Base-by-base conservation (phyloP, 1,140 invertebrate genomes). In the Atta colombica region DNA sequence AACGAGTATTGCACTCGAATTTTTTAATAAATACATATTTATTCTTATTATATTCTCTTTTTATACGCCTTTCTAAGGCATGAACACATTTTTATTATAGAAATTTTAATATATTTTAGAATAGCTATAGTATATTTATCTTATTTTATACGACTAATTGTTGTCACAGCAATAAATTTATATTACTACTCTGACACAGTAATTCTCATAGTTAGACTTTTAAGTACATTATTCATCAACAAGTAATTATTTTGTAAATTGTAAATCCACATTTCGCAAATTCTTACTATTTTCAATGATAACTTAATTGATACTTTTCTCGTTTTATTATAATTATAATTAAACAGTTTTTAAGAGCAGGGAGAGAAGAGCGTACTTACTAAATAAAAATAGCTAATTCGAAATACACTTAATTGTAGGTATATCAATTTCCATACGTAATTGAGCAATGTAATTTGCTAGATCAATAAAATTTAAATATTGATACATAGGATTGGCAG, bases 1-100 rank as follows among this genome's bases (percentile, higher is more conserved):
- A 84, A 31, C n/a, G 18, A 45, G 35, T 61, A 74, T 75, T 84
- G 39, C 80, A 84, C 69, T 75, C 28, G 10, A 49, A 72, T 66
- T 77, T 72, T 51, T 49, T 53, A 72, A 82, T 39, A 68, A 72
- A 61, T 81, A 68, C 65, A 68, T 53, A 3, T 68, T 68, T 35
- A 35, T 58, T 81, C 28, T 61, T 84, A 7, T 61, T 74, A 82
- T 60, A 82, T 51, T 60, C 14, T 49, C 60, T 74, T 72, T 31
- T 49, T 61, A 78, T 7, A 25, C 4, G 55, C 55, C 39, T 25
- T 35, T 75, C 14, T 51, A 35, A 61, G 80, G 55, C 69, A 61
- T 84, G 69, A 84, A 84, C 80, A 84, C 80, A 84, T 75, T 84
- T 84, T 84, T 74, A 82, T 74, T 75, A 39, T 39, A 84, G 39